Evolutionary conservation across 2,113 vertebrate genomes (phyloP), one percentile per base, ranked within the genome.

Genomic region (Chaetodon trifascialis): DNA sequence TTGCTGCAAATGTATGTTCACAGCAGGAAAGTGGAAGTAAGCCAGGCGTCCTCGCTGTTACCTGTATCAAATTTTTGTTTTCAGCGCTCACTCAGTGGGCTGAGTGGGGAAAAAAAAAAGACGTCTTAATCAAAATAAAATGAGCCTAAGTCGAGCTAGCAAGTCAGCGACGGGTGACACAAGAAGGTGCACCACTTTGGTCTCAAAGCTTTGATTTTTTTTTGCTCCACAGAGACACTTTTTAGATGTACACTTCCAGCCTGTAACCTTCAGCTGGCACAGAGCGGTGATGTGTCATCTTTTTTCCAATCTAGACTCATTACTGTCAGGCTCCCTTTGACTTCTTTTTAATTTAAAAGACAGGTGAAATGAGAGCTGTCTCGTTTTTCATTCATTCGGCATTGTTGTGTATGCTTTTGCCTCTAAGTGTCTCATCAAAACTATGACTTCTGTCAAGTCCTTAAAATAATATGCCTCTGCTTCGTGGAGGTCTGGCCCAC

Each of bases 161-260:
- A 76, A 71, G n/a, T 44, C 4, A 2, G 47, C 76, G 82, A 79
- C 63, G 72, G 51, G 25, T 73, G 80, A 88, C 60, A 80, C 2
- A 1, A 40, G 54, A 49, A 67, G 66, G 51, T 55, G 69, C 76
- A 55, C 12, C 2, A 6, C 73, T 85, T 83, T 81, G 68, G 75
- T 80, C 44, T 63, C 46, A 11, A 47, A 66, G 49, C 85, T 89
- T 89, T 84, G 36, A 77, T 82, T 74, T 80, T 30, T 30, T 60
- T 23, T 40, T 4, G 38, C 55, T 68, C 65, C 16, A 0, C 56
- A 42, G 86, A 87, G 66, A 86, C 62, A 44, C 49, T 64, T 86
- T 74, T 47, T 52, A 70, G 71, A 65, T 38, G 49, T 46, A 40
- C 66, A 54, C 30, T 66, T 79, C 54, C 12, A 80, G 51, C 68